A percentile compares a stretch with the other conserved stretches of the same genome.
These are phyloP conservation scores for Coleophora flavipennella DNA, from an alignment of 2,888 invertebrate species.

Conservation along the genomic window DNA sequence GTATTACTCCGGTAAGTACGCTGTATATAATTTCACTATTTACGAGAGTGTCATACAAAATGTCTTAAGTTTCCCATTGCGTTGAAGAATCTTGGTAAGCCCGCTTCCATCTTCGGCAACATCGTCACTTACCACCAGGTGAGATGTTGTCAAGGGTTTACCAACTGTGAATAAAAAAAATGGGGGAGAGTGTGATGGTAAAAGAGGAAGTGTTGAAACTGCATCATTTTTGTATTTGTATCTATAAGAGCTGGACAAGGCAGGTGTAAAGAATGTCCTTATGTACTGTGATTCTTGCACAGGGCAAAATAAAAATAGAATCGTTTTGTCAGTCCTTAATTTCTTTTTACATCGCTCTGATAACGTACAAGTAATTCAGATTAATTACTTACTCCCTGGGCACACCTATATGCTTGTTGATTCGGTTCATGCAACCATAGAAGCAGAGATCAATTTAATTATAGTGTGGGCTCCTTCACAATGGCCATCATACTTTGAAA, in stretches of 20 bases:
- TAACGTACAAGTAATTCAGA: too few species aligned
- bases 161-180: too few species aligned
- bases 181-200: conserved; percentile 24
- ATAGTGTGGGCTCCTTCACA: conserved; percentile 11
- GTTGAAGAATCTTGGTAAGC: too few species aligned
- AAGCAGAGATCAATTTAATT: too few species aligned
- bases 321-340: too few species aligned
- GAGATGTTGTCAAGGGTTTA: too few species aligned
- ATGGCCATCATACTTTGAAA: conserved; percentile 7
- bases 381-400: conserved; percentile 26
- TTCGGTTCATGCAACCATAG: conserved; percentile 6
- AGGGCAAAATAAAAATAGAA: conserved; percentile 18
- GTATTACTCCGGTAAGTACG: conserved; percentile 22
- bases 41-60: conserved; percentile 20
- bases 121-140: too few species aligned
- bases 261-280: conserved; percentile 8
- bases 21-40: conserved; percentile 23
- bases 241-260: conserved; percentile 17
- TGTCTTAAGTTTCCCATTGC: conserved; percentile 20
- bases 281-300: conserved; percentile 15
- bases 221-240: conserved; percentile 18
- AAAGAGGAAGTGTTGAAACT: conserved; percentile 24
- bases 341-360: too few species aligned
- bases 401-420: conserved; percentile 21
- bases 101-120: too few species aligned